Conservation (phyloP, 1,140 invertebrate genomes). For the Megalopta genalis region DNA sequence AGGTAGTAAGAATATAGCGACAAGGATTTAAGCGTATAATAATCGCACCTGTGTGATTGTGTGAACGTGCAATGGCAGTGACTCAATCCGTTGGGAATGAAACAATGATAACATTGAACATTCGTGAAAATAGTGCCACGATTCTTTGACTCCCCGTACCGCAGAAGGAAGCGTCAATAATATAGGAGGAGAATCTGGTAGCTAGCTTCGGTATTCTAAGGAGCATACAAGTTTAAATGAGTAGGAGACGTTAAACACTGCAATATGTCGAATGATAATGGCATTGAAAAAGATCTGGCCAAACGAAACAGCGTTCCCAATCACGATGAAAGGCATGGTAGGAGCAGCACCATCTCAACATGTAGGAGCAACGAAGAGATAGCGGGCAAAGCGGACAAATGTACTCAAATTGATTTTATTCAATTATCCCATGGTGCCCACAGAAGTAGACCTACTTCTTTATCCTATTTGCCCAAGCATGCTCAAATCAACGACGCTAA, state of each 20-base stretch:
- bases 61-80: slow-evolving; percentile 17
- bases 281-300: not conserved
- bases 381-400: slow-evolving; percentile 62
- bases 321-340: slow-evolving; percentile 28
- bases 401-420: slow-evolving; percentile 71
- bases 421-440: slow-evolving; percentile 52
- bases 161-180: not conserved
- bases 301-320: not conserved
- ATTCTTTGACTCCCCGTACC: slow-evolving; percentile 8
- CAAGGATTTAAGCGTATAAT: not conserved
- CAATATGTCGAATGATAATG: slow-evolving; percentile 30
- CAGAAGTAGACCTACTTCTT: slow-evolving; percentile 67
- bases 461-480: slow-evolving; percentile 65
- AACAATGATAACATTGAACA: slow-evolving; percentile 19
- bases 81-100: slow-evolving; percentile 12
- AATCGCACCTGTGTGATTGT: slow-evolving; percentile 16
- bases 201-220: not conserved
- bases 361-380: slow-evolving; percentile 25
- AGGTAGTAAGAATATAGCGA: not conserved
- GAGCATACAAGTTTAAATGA: not conserved
- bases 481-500: slow-evolving; percentile 58
- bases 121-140: slow-evolving; percentile 10
- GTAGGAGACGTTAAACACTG: not conserved
- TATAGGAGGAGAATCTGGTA: not conserved
- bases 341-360: not conserved